phyloP scores from a whole-genome alignment of 1,140 invertebrate genomes.

The Dolichoris vasculosae region DNA sequence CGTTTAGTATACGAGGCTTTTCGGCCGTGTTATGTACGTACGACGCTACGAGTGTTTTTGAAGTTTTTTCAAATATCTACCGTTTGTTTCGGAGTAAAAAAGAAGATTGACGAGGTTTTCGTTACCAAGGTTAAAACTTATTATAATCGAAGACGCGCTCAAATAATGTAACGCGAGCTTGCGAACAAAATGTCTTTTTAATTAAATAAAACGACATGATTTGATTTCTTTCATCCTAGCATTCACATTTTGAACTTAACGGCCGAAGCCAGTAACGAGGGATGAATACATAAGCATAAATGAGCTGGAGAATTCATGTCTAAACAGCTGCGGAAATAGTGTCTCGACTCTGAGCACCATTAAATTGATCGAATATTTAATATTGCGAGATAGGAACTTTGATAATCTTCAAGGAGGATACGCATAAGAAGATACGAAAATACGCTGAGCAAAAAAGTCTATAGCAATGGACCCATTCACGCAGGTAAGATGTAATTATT shows the following conservation, averaged over 20 bases:
- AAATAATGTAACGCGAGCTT: neutral
- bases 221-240: neutral
- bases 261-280: slow-evolving; percentile 53
- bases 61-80: slow-evolving; percentile 12
- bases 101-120: neutral
- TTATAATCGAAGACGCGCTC: neutral
- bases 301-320: slow-evolving; percentile 9
- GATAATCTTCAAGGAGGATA: neutral
- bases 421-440: neutral
- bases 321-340: slow-evolving; percentile 1
- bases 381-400: neutral
- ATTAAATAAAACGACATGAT: neutral
- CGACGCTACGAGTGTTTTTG: slow-evolving; percentile 47
- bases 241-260: slow-evolving; percentile 61
- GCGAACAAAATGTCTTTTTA: neutral
- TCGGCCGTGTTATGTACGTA: slow-evolving; percentile 40
- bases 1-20: slow-evolving; percentile 26
- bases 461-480: slow-evolving; percentile 67
- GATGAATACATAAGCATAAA: neutral
- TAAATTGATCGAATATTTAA: neutral
- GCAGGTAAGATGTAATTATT: slow-evolving; percentile 60
- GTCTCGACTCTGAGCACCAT: neutral
- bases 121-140: neutral
- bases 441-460: neutral
- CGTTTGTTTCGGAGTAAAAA: slow-evolving; percentile 14